These are phyloP conservation scores for Menidia menidia DNA, from an alignment of 2,797 vertebrate genomes.

Conservation along the genomic window DNA sequence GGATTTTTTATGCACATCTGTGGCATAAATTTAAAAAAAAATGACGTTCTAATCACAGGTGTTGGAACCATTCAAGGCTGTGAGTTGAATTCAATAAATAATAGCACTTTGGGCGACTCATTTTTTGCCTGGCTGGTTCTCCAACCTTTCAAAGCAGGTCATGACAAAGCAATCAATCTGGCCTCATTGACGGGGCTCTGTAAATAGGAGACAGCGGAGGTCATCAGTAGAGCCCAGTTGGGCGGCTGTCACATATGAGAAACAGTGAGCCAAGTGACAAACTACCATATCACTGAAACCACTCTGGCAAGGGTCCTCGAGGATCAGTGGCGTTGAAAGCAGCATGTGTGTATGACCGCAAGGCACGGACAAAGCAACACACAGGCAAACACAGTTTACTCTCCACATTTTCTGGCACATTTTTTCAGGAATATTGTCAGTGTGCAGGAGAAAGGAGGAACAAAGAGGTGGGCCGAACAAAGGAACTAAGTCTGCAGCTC, in stretches of 20 bases:
- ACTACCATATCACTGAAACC: constrained; percentile 22
- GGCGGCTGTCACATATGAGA: constrained; percentile 20
- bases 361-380: not conserved
- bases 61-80: not conserved
- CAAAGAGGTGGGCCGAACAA: not conserved
- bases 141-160: constrained; percentile 40
- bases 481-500: not conserved
- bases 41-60: not conserved
- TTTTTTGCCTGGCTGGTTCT: constrained; percentile 15
- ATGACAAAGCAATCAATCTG: constrained; percentile 42
- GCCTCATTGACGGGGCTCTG: constrained; percentile 31
- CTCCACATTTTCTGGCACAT: not conserved
- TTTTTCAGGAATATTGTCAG: not conserved
- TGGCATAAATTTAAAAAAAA: too few relatives aligned
- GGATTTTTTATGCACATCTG: too few relatives aligned
- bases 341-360: not conserved
- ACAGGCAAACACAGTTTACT: not conserved
- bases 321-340: constrained; percentile 18
- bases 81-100: not conserved
- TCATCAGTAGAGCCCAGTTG: constrained; percentile 25
- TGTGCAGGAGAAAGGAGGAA: not conserved
- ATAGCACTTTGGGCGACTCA: not conserved
- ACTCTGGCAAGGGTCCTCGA: not conserved
- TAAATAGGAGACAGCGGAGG: constrained; percentile 36
- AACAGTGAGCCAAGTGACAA: constrained; percentile 31